Evolutionary conservation across 2,113 vertebrate species (phyloP).

Genomic region (Marmota flaviventris): DNA sequence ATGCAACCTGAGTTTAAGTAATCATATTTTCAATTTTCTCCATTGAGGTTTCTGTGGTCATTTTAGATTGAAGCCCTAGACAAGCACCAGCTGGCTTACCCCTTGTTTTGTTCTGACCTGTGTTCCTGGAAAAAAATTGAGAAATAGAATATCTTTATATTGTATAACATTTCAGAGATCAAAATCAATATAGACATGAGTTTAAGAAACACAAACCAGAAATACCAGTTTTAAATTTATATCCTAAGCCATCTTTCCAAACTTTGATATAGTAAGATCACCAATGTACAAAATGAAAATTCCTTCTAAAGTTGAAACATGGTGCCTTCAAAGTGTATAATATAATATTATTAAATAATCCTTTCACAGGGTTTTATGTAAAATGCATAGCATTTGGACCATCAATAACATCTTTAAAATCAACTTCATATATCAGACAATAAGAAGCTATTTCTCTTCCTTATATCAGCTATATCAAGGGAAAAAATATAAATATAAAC

Average conservation of each 20-base stretch:
- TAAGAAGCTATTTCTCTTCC: neutral
- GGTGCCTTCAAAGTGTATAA: neutral
- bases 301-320: neutral
- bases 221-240: conserved; percentile 32
- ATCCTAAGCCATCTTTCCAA: neutral
- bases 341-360: neutral
- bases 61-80: conserved; percentile 30
- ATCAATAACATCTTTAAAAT: conserved; percentile 35
- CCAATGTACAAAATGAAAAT: conserved; percentile 19
- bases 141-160: conserved; percentile 29
- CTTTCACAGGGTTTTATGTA: neutral
- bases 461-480: neutral
- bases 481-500: neutral
- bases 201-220: conserved; percentile 54
- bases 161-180: conserved; percentile 5
- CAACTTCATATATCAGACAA: neutral
- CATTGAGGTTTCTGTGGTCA: neutral
- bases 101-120: neutral
- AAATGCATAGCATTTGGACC: neutral
- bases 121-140: conserved; percentile 15
- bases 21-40: conserved; percentile 42
- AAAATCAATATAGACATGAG: neutral
- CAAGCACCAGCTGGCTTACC: neutral
- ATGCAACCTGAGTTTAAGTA: conserved; percentile 50
- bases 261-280: neutral